phyloP scores from a whole-genome alignment of 1,140 invertebrate species.

The Zaprionus nigranus region DNA sequence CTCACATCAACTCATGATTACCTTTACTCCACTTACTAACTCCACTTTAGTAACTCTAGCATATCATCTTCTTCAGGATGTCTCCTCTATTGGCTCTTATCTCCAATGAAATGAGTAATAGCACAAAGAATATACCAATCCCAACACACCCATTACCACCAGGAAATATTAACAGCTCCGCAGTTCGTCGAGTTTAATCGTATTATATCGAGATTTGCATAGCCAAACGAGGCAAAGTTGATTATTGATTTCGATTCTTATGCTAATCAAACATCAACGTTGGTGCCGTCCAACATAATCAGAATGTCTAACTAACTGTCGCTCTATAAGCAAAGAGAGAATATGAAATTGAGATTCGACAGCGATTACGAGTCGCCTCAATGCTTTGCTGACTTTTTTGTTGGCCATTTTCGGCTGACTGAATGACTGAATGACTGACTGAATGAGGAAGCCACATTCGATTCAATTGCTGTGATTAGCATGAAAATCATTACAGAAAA shows the following conservation, averaged over 20 bases:
- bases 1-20: too few species aligned
- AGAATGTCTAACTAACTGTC: conserved; percentile 18
- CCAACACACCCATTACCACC: too few species aligned
- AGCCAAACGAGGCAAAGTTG: conserved; percentile 26
- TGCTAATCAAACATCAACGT: conserved; percentile 38
- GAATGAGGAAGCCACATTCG: conserved; percentile 58
- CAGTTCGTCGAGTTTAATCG: conserved; percentile 3
- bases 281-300: conserved; percentile 18
- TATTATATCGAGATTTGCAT: conserved; percentile 28
- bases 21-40: too few species aligned
- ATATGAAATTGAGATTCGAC: conserved; percentile 49
- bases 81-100: too few species aligned
- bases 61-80: too few species aligned
- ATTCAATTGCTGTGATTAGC: conserved; percentile 82
- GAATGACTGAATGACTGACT: conserved; percentile 13
- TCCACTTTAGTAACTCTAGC: too few species aligned
- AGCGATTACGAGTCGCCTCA: conserved; percentile 35
- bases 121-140: too few species aligned
- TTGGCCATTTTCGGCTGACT: conserved; percentile 17
- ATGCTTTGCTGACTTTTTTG: not conserved
- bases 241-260: conserved; percentile 27
- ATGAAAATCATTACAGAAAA: conserved; percentile 80
- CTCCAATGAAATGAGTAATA: too few species aligned
- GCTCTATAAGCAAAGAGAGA: conserved; percentile 24
- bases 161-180: not conserved